phyloP scores from a whole-genome alignment of 30 jellyfish, hydroid and myxozoan genomes.

The Catostylus mosaicus region DNA sequence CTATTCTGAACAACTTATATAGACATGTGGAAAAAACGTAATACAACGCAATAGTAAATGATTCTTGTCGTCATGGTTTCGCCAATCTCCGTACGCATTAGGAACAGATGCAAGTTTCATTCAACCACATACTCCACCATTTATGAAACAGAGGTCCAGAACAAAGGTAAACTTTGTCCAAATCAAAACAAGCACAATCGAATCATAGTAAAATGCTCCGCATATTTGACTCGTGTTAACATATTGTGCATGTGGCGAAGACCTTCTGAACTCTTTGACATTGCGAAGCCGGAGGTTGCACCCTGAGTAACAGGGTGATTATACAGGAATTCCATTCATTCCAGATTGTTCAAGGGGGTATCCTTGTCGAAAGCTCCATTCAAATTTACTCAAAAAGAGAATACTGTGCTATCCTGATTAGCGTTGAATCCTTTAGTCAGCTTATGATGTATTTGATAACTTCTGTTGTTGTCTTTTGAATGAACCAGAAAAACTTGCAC shows the following conservation, averaged over 20 bases:
- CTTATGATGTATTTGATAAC: neutral
- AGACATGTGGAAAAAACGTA: slow-evolving; percentile 10
- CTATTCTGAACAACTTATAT: neutral
- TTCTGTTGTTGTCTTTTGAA: too few species aligned
- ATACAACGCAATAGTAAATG: slow-evolving; percentile 25
- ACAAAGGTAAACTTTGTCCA: slow-evolving; percentile 14
- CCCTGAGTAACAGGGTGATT: slow-evolving; percentile 34
- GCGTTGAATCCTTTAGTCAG: neutral
- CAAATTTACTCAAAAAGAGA: neutral
- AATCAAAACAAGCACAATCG: slow-evolving; percentile 8
- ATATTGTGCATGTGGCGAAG: slow-evolving; percentile 37
- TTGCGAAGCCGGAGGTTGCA: slow-evolving; percentile 41
- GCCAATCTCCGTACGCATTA: neutral
- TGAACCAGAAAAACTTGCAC: too few species aligned
- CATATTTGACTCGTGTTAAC: slow-evolving; percentile 5
- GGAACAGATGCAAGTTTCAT: slow-evolving; percentile 6
- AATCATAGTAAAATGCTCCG: slow-evolving; percentile 5
- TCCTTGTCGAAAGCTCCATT: neutral
- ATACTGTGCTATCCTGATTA: neutral
- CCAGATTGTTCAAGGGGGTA: slow-evolving; percentile 33
- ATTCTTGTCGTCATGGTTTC: slow-evolving; percentile 69
- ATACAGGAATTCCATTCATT: slow-evolving; percentile 44
- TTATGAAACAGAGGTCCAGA: slow-evolving; percentile 25
- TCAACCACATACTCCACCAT: slow-evolving; percentile 23
- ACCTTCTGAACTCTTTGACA: neutral